Conservation (phyloP, 2,888 invertebrate genomes). For the Drosophila mercatorum region DNA sequence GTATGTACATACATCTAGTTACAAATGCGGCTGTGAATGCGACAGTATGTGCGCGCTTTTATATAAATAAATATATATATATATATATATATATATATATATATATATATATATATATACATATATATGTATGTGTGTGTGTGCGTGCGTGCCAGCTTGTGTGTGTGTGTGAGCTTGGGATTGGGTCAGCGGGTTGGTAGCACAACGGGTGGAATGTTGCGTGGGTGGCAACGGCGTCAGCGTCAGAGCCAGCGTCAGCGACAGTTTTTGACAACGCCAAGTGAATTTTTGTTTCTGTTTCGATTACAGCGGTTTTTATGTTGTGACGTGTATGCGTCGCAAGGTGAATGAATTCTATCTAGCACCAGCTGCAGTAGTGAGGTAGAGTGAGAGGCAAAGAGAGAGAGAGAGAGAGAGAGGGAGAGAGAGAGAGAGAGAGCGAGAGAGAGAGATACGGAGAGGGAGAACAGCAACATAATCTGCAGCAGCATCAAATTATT, state of each 20-base stretch:
- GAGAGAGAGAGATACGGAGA: too few relatives aligned
- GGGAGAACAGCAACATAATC: neutral
- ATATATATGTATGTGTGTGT: too few relatives aligned
- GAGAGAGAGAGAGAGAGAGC: too few relatives aligned
- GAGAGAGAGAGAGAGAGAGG: too few relatives aligned
- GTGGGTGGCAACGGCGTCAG: slow-evolving; percentile 59
- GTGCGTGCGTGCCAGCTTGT: slow-evolving; percentile 6
- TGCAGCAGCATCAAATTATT: neutral
- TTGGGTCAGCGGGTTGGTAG: slow-evolving; percentile 75
- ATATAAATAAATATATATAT: neutral
- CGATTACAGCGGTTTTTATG: slow-evolving; percentile 48
- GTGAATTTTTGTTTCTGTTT: slow-evolving; percentile 43
- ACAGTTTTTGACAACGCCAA: slow-evolving; percentile 45
- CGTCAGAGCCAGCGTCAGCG: slow-evolving; percentile 41
- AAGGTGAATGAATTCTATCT: slow-evolving; percentile 65
- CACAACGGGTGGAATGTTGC: slow-evolving; percentile 67
- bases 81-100: too few relatives aligned
- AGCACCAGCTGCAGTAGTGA: neutral
- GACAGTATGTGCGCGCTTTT: slow-evolving; percentile 32
- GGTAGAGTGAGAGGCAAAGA: neutral
- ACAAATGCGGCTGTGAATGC: slow-evolving; percentile 39
- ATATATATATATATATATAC: too few relatives aligned
- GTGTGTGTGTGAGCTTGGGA: slow-evolving; percentile 42
- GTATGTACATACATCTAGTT: slow-evolving; percentile 23
- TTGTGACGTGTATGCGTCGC: slow-evolving; percentile 57